These are phyloP conservation scores for Tigriopus californicus DNA, from an alignment of 2,888 invertebrate genomes.

Conservation along the genomic window DNA sequence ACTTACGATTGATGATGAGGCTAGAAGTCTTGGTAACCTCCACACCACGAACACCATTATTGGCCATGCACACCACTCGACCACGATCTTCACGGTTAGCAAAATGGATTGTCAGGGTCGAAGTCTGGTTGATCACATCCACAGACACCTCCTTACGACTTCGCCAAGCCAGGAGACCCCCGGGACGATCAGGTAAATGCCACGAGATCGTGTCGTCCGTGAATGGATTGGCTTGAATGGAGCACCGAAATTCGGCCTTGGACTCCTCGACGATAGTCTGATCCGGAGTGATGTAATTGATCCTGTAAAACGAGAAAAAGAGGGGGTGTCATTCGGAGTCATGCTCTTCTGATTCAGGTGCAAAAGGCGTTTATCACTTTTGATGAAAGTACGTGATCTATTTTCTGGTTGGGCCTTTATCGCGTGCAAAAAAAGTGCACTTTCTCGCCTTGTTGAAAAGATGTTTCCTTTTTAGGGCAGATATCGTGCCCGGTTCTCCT, in stretches of 20 bases:
- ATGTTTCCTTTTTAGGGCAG: too few relatives aligned
- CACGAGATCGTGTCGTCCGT: background rate
- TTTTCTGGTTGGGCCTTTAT: too few relatives aligned
- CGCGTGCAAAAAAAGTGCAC: too few relatives aligned
- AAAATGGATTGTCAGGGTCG: background rate
- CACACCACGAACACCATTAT: background rate
- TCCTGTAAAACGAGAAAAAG: background rate
- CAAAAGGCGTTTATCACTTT: too few relatives aligned
- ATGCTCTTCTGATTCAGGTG: too few relatives aligned
- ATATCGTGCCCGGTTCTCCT: too few relatives aligned
- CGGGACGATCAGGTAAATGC: background rate
- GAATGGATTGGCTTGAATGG: background rate
- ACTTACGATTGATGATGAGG: conserved; percentile 11
- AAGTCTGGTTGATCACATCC: conserved; percentile 1
- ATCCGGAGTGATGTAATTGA: background rate
- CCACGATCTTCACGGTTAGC: background rate
- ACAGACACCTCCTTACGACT: background rate
- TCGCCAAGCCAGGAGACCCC: background rate
- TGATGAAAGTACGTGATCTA: too few relatives aligned
- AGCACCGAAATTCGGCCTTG: background rate
- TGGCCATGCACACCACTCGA: background rate
- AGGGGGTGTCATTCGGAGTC: too few relatives aligned
- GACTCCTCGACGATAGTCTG: background rate
- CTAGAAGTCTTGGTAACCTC: background rate
- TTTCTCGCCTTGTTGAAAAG: too few relatives aligned